Conservation (phyloP, 2,888 invertebrate species). For the Dryococelus australis region DNA sequence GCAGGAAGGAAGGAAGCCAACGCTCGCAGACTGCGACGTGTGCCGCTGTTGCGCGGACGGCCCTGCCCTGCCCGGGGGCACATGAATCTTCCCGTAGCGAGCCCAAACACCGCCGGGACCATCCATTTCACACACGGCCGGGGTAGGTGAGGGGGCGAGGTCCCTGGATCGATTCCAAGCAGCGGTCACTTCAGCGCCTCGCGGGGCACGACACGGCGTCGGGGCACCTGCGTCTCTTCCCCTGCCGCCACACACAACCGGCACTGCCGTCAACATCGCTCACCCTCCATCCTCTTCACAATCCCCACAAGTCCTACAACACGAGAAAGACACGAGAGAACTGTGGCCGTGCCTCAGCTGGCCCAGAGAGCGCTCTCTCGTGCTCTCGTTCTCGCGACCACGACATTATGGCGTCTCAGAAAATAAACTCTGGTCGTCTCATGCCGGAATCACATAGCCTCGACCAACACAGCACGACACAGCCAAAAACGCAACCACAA, state of each 20-base stretch:
- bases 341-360: too few relatives aligned
- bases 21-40: neutral
- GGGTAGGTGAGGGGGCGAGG: neutral
- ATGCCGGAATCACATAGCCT: too few relatives aligned
- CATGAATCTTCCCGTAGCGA: slow-evolving; percentile 26
- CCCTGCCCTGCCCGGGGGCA: neutral
- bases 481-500: too few relatives aligned
- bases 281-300: neutral
- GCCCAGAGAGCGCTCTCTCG: too few relatives aligned
- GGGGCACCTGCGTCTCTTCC: neutral
- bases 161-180: slow-evolving; percentile 11
- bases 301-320: too few relatives aligned
- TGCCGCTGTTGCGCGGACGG: neutral
- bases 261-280: neutral
- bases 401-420: too few relatives aligned
- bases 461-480: too few relatives aligned
- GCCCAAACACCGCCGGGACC: slow-evolving; percentile 24
- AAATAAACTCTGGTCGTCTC: too few relatives aligned
- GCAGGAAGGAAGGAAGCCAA: too few relatives aligned
- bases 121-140: neutral
- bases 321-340: too few relatives aligned
- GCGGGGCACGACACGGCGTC: neutral
- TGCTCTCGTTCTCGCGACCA: too few relatives aligned
- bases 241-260: neutral
- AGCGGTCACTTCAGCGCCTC: neutral